These are phyloP conservation scores for Trimorus sp. DNA, from an alignment of 2,888 invertebrate species.

Conservation along the genomic window DNA sequence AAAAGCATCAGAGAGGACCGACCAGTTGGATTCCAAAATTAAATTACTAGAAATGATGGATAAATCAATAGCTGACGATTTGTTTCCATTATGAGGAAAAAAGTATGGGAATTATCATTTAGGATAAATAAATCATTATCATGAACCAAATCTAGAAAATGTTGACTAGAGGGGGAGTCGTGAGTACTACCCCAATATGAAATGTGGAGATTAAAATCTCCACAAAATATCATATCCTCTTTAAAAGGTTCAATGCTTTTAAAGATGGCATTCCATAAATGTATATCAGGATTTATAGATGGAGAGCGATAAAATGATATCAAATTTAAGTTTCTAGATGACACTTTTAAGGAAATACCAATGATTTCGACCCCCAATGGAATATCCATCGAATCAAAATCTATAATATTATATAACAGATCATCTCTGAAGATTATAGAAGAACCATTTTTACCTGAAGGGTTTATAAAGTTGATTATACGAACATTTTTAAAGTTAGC, in stretches of 20 bases:
- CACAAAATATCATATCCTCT: background rate
- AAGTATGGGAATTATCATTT: background rate
- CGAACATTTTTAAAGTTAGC: no score
- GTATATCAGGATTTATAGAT: no score
- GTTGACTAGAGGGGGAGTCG: background rate
- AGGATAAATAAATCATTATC: background rate
- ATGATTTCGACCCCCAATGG: background rate
- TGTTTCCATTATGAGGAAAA: slow-evolving; percentile 1
- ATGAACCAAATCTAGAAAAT: background rate
- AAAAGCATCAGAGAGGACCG: background rate
- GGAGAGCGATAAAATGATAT: background rate
- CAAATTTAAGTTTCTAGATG: background rate
- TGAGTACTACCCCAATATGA: slow-evolving; percentile 3
- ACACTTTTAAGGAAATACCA: background rate
- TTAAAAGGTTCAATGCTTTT: no score
- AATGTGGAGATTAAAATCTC: slow-evolving; percentile 33
- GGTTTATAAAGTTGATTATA: no score
- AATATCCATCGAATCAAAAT: no score
- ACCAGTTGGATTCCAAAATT: background rate
- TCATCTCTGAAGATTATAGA: no score
- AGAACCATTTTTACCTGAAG: no score
- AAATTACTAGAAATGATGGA: background rate
- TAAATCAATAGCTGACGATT: slow-evolving; percentile 6
- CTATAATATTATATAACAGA: no score
- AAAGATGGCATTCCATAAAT: no score